phyloP scores from a whole-genome alignment of 2,888 invertebrate genomes.

The Odontocolon sp. region DNA sequence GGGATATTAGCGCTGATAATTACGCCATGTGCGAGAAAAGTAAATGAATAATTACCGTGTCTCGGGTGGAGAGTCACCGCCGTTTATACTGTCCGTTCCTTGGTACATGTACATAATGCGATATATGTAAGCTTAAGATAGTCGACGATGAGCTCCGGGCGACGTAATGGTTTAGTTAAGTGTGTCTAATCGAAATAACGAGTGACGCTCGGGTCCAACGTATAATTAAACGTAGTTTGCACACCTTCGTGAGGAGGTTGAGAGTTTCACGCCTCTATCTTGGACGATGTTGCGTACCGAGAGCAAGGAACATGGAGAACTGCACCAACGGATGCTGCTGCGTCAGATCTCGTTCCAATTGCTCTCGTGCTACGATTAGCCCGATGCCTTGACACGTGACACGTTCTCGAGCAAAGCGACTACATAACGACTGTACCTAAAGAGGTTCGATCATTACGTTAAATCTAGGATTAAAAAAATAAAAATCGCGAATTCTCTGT shows the following conservation, averaged over 20 bases:
- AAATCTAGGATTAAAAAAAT: not conserved
- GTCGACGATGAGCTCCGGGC: slow-evolving; percentile 55
- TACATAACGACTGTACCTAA: too few relatives aligned
- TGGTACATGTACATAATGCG: not conserved
- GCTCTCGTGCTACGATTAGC: not conserved
- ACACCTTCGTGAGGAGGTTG: slow-evolving; percentile 41
- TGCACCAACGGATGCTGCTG: slow-evolving; percentile 4
- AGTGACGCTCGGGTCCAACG: slow-evolving; percentile 65
- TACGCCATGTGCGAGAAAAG: slow-evolving; percentile 65
- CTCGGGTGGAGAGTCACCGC: slow-evolving; percentile 28
- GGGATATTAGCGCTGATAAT: slow-evolving; percentile 63
- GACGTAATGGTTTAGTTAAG: slow-evolving; percentile 67
- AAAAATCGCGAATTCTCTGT: too few relatives aligned
- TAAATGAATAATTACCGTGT: slow-evolving; percentile 71
- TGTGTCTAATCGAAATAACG: slow-evolving; percentile 75
- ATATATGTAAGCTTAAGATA: slow-evolving; percentile 18
- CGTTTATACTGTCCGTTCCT: slow-evolving; percentile 51
- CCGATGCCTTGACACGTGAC: slow-evolving; percentile 16
- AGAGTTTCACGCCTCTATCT: slow-evolving; percentile 42
- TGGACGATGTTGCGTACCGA: slow-evolving; percentile 7
- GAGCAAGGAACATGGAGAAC: not conserved
- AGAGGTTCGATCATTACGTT: too few relatives aligned
- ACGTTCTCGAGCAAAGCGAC: not conserved
- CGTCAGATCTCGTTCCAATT: slow-evolving; percentile 16
- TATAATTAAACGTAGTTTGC: slow-evolving; percentile 70